Percentiles rank a stretch among this genome's conserved stretches.
Conservation (phyloP, 1,140 invertebrate genomes). For the Mya arenaria region DNA sequence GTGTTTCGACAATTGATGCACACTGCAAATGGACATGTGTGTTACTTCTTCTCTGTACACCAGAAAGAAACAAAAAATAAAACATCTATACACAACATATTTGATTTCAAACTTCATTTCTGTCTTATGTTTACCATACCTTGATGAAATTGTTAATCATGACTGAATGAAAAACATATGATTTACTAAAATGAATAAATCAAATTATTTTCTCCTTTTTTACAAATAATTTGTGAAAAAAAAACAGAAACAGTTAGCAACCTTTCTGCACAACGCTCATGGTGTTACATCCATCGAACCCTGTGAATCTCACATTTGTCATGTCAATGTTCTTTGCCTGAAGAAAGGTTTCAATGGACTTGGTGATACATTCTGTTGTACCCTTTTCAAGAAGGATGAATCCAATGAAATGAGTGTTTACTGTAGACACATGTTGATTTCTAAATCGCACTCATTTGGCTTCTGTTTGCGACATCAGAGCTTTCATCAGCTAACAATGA, state of each 20-base stretch:
- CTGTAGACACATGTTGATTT: too few relatives aligned
- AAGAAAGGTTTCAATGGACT: neutral
- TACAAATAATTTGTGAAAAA: too few relatives aligned
- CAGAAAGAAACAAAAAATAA: too few relatives aligned
- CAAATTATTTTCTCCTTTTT: too few relatives aligned
- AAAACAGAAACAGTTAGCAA: too few relatives aligned
- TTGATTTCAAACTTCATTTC: too few relatives aligned
- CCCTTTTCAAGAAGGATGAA: neutral
- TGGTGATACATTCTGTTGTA: neutral
- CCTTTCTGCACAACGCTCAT: neutral
- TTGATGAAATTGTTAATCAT: too few relatives aligned
- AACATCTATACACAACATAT: too few relatives aligned
- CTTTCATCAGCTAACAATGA: slow-evolving; percentile 9
- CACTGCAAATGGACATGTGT: neutral
- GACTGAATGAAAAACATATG: too few relatives aligned
- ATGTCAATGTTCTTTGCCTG: neutral
- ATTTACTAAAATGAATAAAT: too few relatives aligned
- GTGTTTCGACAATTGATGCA: slow-evolving; percentile 55
- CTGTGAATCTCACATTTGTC: neutral
- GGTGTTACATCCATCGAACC: slow-evolving; percentile 4
- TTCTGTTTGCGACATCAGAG: neutral
- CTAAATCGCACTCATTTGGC: neutral
- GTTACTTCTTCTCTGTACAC: slow-evolving; percentile 10
- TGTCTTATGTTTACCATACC: too few relatives aligned
- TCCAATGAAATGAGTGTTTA: slow-evolving; percentile 4